Evolutionary conservation across 2,888 invertebrate genomes (phyloP).

Genomic region (Microplitis manilae): DNA sequence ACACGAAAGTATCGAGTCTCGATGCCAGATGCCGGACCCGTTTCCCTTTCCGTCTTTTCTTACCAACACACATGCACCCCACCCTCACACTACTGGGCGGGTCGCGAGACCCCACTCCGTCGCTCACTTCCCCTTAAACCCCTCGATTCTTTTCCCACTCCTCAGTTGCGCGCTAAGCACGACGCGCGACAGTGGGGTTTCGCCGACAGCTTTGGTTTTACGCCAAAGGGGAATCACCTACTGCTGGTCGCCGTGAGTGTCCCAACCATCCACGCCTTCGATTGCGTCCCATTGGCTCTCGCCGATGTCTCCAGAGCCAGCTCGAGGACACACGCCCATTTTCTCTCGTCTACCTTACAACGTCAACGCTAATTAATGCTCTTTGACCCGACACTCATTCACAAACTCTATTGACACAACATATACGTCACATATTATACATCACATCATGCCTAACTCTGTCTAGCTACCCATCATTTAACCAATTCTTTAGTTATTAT

Average conservation of each 20-base stretch:
- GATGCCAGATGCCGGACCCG: slow-evolving; percentile 51
- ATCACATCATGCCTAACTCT: background rate
- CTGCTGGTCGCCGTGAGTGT: slow-evolving; percentile 35
- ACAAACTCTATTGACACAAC: slow-evolving; percentile 7
- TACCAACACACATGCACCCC: slow-evolving; percentile 30
- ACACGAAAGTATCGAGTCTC: slow-evolving; percentile 49
- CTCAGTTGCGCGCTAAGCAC: slow-evolving; percentile 39
- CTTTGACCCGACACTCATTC: slow-evolving; percentile 7
- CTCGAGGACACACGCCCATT: slow-evolving; percentile 51
- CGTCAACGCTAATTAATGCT: slow-evolving; percentile 23
- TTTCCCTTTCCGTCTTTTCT: slow-evolving; percentile 36
- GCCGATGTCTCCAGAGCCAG: slow-evolving; percentile 48
- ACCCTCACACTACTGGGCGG: slow-evolving; percentile 30
- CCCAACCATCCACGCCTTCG: slow-evolving; percentile 51
- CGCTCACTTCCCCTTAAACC: slow-evolving; percentile 59
- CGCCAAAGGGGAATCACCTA: slow-evolving; percentile 43
- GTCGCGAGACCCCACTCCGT: slow-evolving; percentile 43
- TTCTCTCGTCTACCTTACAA: slow-evolving; percentile 36
- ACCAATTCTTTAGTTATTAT: background rate
- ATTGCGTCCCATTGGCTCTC: slow-evolving; percentile 48
- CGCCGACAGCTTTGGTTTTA: slow-evolving; percentile 49
- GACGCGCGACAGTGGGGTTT: slow-evolving; percentile 56
- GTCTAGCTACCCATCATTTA: background rate
- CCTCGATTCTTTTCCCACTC: slow-evolving; percentile 50
- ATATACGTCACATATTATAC: background rate